phyloP scores from a whole-genome alignment of 2,113 vertebrate species.

The Gavia stellata region DNA sequence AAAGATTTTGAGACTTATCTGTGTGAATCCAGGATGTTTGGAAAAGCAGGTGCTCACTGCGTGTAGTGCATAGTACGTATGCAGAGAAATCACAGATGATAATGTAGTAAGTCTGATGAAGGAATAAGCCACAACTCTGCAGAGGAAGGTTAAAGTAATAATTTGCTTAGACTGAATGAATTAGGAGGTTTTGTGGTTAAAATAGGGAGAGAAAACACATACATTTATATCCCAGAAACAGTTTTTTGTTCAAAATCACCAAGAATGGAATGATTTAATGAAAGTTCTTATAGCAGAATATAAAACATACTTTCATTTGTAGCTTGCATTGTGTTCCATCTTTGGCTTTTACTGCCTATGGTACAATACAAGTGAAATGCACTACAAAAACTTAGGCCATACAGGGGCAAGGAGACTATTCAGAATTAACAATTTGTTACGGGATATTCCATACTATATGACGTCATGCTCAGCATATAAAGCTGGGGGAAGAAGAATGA shows the following conservation, averaged over 20 bases:
- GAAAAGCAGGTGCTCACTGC: background rate
- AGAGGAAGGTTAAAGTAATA: background rate
- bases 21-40: background rate
- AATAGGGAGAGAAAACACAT: background rate
- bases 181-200: background rate
- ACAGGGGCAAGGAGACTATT: background rate
- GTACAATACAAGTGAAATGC: background rate
- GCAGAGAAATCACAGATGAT: background rate
- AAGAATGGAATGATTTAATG: background rate
- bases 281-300: background rate
- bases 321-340: background rate
- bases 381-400: background rate
- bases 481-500: no score
- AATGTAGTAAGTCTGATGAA: background rate
- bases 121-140: background rate
- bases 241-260: background rate
- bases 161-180: background rate
- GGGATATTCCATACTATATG: no score
- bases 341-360: background rate
- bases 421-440: background rate
- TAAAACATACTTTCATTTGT: background rate
- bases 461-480: no score
- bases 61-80: background rate
- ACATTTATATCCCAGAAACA: background rate
- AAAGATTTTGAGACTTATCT: background rate